Evolutionary conservation across 2,888 invertebrate species (phyloP).

Genomic region (Liodrosophila aerea): DNA sequence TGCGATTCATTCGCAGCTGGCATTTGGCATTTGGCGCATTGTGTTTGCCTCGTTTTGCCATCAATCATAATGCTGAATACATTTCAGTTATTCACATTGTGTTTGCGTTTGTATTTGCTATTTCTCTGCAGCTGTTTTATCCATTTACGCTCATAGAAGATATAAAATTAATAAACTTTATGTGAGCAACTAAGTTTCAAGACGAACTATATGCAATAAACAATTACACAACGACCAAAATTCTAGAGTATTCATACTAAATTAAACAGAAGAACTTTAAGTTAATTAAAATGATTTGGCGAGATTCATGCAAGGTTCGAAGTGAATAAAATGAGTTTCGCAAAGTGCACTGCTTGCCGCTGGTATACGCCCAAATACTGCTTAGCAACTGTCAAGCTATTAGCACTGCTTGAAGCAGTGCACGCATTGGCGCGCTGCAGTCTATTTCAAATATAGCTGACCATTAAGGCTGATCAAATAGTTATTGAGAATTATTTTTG

Average conservation of each 20-base stretch:
- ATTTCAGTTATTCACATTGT: conserved; percentile 14
- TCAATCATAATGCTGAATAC: conserved; percentile 50
- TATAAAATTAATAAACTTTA: conserved; percentile 75
- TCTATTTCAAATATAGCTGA: too few relatives aligned
- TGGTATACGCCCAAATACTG: too few relatives aligned
- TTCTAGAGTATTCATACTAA: conserved; percentile 7
- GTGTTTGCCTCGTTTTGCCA: conserved; percentile 27
- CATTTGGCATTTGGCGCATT: conserved; percentile 42
- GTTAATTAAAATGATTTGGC: too few relatives aligned
- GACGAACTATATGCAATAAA: conserved; percentile 55
- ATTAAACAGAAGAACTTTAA: conserved; percentile 8
- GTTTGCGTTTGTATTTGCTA: conserved; percentile 27
- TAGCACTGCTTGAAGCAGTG: too few relatives aligned
- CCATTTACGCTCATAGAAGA: conserved; percentile 68
- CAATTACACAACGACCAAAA: conserved; percentile 58
- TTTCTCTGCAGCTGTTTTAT: conserved; percentile 25
- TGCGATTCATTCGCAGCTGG: too few relatives aligned
- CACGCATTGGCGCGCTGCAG: too few relatives aligned
- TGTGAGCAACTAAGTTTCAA: conserved; percentile 69
- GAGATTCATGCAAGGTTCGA: conserved; percentile 2
- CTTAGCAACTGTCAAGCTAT: too few relatives aligned
- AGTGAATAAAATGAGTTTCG: too few relatives aligned
- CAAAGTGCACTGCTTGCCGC: too few relatives aligned
- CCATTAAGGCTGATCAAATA: conserved; percentile 7
- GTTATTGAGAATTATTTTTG: neutral